Conservation (phyloP, 2,797 vertebrate species). For the Argya squamiceps region DNA sequence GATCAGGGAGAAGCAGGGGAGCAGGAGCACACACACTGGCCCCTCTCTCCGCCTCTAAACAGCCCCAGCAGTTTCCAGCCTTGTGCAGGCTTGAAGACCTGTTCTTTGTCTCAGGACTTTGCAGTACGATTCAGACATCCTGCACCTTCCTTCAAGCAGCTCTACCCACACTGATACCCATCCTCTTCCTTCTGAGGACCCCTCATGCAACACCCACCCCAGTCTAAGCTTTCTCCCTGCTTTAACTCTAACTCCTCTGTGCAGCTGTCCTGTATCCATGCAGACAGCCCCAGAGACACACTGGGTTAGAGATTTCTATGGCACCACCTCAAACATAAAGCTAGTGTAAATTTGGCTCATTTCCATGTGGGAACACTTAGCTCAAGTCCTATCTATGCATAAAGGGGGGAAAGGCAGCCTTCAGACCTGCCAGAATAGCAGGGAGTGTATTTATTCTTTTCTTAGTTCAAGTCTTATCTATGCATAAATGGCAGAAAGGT, state of each 20-base stretch:
- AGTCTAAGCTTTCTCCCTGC: neutral
- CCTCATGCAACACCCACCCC: neutral
- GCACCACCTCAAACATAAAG: neutral
- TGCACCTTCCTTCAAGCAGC: neutral
- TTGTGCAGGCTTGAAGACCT: neutral
- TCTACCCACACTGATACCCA: neutral
- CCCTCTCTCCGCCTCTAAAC: neutral
- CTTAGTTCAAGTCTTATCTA: slow-evolving; percentile 44
- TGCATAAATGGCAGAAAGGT: neutral
- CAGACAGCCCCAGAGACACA: neutral
- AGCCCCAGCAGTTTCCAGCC: neutral
- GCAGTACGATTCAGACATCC: neutral
- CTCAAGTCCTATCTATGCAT: neutral
- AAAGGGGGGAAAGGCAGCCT: neutral
- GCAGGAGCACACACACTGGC: neutral
- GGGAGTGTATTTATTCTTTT: neutral
- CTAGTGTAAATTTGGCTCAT: neutral
- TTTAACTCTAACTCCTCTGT: neutral
- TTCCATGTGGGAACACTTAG: neutral
- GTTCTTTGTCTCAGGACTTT: neutral
- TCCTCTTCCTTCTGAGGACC: neutral
- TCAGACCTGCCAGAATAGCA: neutral
- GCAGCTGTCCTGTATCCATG: neutral
- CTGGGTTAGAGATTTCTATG: neutral
- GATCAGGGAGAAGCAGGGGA: neutral